phyloP scores from a whole-genome alignment of 2,888 invertebrate genomes.

The Venusia cambrica region DNA sequence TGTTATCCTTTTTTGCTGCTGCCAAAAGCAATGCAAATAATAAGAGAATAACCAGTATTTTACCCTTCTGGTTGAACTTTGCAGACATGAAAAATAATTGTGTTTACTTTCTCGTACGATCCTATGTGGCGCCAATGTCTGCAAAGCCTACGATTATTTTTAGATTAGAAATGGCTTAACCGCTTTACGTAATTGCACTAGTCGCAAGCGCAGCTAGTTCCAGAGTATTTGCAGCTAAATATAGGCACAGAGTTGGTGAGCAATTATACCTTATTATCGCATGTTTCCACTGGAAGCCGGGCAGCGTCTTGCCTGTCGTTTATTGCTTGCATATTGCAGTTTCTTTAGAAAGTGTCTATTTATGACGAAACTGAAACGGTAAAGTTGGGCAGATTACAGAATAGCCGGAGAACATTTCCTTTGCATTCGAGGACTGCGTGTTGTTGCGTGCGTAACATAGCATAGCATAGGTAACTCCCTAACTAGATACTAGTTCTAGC shows the following conservation, averaged over 20 bases:
- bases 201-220: constrained; percentile 76
- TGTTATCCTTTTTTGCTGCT: too few species aligned
- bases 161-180: constrained; percentile 82
- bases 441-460: constrained; percentile 72
- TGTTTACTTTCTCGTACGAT: constrained; percentile 76
- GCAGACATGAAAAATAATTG: constrained; percentile 57
- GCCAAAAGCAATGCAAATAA: too few species aligned
- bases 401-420: constrained; percentile 56
- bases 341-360: constrained; percentile 77
- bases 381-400: constrained; percentile 63
- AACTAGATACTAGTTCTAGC: constrained; percentile 41
- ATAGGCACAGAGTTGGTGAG: constrained; percentile 73
- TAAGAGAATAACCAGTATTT: constrained; percentile 7
- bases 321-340: constrained; percentile 59
- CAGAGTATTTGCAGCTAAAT: constrained; percentile 76
- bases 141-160: constrained; percentile 79
- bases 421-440: constrained; percentile 57
- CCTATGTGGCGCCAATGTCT: constrained; percentile 75
- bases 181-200: constrained; percentile 79
- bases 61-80: constrained; percentile 33
- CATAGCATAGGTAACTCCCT: constrained; percentile 54
- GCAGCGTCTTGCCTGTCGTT: constrained; percentile 57
- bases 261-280: constrained; percentile 80
- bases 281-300: constrained; percentile 74
- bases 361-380: constrained; percentile 72